Conservation (phyloP, 2,113 vertebrate genomes). For the Nycticebus coucang region DNA sequence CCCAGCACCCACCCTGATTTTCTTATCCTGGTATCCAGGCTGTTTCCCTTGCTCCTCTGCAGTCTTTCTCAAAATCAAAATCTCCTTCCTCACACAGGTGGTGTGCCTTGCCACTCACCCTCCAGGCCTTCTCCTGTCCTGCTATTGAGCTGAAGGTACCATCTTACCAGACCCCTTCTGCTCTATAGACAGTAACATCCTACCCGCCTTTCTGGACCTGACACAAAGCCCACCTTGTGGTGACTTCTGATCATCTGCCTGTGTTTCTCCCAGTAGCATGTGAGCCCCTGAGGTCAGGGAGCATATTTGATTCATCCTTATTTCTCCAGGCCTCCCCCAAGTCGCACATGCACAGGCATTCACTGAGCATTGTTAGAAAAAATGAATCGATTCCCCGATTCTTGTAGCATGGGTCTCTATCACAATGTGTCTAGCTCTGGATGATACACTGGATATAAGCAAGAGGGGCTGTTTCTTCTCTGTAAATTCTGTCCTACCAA, state of each 20-base stretch:
- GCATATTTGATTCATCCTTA: not conserved
- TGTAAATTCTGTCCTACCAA: constrained; percentile 16
- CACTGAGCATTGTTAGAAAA: not conserved
- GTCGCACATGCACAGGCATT: not conserved
- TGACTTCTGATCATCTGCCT: not conserved
- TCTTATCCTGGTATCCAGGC: not conserved
- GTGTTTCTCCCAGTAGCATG: not conserved
- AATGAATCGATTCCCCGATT: not conserved
- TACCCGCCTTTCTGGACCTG: not conserved
- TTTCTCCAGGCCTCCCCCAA: not conserved
- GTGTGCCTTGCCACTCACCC: not conserved
- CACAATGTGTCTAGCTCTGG: not conserved
- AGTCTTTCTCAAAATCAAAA: not conserved
- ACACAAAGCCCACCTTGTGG: not conserved
- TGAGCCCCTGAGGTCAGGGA: not conserved
- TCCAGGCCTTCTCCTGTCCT: not conserved
- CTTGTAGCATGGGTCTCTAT: not conserved
- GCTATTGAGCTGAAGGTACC: not conserved
- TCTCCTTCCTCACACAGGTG: not conserved
- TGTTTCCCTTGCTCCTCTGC: not conserved
- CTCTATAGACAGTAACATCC: not conserved
- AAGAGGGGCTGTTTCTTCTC: not conserved
- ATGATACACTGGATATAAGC: not conserved
- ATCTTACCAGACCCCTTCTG: not conserved
- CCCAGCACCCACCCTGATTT: not conserved